Conservation (phyloP, 2,888 invertebrate species). For the Dilophus febrilis region DNA sequence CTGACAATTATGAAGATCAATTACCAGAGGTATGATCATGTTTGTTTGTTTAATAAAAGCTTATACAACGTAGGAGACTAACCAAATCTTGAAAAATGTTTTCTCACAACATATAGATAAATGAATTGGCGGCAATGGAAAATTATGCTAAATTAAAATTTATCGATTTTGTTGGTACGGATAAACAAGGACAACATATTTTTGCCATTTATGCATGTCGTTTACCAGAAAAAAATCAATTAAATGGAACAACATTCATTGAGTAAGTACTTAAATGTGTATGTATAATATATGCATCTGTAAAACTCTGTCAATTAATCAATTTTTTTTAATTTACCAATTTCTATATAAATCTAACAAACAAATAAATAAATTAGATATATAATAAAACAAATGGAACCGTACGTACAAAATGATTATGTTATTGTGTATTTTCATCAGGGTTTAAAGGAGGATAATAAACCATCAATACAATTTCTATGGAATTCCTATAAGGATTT, state of each 20-base stretch:
- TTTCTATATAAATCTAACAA: neutral
- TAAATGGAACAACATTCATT: constrained; percentile 40
- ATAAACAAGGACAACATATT: constrained; percentile 72
- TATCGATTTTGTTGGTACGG: constrained; percentile 47
- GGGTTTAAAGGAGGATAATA: constrained; percentile 88
- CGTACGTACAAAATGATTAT: constrained; percentile 97
- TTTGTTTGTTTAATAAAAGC: too few relatives aligned
- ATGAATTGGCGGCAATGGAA: constrained; percentile 10
- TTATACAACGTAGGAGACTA: too few relatives aligned
- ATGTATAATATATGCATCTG: too few relatives aligned
- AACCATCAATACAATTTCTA: constrained; percentile 88
- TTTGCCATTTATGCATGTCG: constrained; percentile 90
- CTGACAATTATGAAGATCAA: constrained; percentile 20
- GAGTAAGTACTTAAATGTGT: constrained; percentile 19
- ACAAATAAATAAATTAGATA: constrained; percentile 45
- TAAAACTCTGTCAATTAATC: too few relatives aligned
- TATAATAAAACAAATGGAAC: constrained; percentile 83
- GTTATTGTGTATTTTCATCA: constrained; percentile 95
- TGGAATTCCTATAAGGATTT: constrained; percentile 95
- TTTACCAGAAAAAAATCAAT: constrained; percentile 56
- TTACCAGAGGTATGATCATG: constrained; percentile 18
- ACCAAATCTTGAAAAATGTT: too few relatives aligned
- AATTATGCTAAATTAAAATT: constrained; percentile 20
- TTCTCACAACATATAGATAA: constrained; percentile 7
- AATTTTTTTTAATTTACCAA: neutral